Evolutionary conservation across 2,888 invertebrate species (phyloP), one percentile per base, ranked within the genome.

Genomic region (Plagodis pulveraria): DNA sequence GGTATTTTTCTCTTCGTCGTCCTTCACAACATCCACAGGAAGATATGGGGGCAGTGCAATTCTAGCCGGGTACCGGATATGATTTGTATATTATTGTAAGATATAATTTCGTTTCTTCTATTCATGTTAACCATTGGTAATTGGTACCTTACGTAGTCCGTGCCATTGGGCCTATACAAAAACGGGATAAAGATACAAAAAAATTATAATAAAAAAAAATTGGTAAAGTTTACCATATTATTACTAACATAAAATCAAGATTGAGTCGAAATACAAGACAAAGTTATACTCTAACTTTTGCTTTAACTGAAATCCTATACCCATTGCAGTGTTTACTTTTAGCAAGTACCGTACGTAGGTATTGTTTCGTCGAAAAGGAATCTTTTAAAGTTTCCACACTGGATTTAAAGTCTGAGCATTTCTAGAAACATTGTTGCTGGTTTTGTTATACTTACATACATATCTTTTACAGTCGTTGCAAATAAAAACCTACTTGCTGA

Each of bases 371-470:
- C 32, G 44, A 55, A 63, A 54, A 52, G 49, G 53, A 44, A 58
- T 56, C 56, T 63, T 57, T 46, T 55, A 56, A 68, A 66, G 62
- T 68, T 63, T 56, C 40, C 42, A 8, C 50, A 40, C 56, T 56
- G 50, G 50, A 57, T 58, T 55, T 61, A 58, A 62, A 60, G 64
- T 63, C 60, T 62, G 59, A 9, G 58, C 57, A 58, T 60, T 63
- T 58, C 58, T 51, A 46, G 44, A 52, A 65, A 65, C 64, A 61
- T 66, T 58, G 62, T 60, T 61, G 56, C 42, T 65, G 57, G 36
- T 36, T 36, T 9, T 10, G 38, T 40, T 10, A 10, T 40, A 40
- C 38, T 10, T 40, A 40, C 40, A 5, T 59, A 50, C 52, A 42
- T 62, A 54, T 47, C 41, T 58, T 36, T 47, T 62, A 51, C 10